These are phyloP conservation scores for Oceanodroma tethys DNA, from an alignment of 2,113 vertebrate genomes.

Conservation along the genomic window DNA sequence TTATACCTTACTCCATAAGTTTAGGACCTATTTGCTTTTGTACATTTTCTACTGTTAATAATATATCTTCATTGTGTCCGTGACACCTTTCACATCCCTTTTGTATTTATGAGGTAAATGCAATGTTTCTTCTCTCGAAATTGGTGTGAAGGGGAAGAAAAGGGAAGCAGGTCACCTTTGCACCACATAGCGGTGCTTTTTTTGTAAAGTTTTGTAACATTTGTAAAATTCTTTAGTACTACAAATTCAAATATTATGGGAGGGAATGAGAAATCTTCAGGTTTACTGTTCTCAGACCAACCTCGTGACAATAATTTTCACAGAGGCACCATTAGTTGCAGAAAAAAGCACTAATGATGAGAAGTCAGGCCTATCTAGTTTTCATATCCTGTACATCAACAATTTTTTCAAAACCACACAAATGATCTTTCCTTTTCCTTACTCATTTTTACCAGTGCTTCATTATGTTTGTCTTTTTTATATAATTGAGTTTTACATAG, in stretches of 20 bases:
- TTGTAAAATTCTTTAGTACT: background rate
- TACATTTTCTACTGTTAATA: background rate
- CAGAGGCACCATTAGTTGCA: background rate
- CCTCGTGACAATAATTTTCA: background rate
- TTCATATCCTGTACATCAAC: background rate
- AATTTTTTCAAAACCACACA: background rate
- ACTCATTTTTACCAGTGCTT: background rate
- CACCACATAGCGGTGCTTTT: background rate
- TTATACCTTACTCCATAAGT: background rate
- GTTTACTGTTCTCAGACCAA: background rate
- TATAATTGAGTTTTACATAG: background rate
- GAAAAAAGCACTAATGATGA: background rate
- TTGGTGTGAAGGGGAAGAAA: background rate
- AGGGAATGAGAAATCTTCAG: background rate
- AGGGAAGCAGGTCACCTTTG: background rate
- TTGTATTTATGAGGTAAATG: background rate
- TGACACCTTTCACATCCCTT: background rate
- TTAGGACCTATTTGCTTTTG: background rate
- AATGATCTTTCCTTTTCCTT: background rate
- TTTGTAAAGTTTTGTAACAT: background rate
- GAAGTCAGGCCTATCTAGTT: background rate
- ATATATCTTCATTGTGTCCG: background rate
- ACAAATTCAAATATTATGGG: background rate
- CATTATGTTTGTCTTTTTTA: background rate
- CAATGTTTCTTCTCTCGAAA: background rate